Evolutionary conservation across 2,888 invertebrate genomes (phyloP).

Genomic region (Imbricaverruca yamaguchii): DNA sequence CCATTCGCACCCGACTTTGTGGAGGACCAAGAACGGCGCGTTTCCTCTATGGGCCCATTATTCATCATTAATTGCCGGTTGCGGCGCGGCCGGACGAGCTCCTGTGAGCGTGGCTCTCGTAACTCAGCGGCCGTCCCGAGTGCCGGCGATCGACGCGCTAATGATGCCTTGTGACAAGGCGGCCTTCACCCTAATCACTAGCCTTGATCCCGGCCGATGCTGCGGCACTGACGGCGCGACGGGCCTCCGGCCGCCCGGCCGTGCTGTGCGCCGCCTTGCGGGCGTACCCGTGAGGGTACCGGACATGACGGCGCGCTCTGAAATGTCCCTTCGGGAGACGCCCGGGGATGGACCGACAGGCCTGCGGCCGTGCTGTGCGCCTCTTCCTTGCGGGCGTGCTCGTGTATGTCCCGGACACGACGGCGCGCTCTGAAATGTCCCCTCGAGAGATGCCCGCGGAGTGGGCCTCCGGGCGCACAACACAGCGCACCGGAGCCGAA

Average conservation of each 20-base stretch:
- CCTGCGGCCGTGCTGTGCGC: too few species aligned
- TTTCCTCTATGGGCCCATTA: not conserved
- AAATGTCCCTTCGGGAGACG: not conserved
- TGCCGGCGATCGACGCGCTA: not conserved
- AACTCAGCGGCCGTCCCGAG: not conserved
- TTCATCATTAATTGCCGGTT: constrained; percentile 1
- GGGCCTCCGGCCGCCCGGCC: not conserved
- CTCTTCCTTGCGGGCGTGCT: too few species aligned
- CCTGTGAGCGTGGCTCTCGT: not conserved
- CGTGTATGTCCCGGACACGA: too few species aligned
- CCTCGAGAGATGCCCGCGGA: too few species aligned
- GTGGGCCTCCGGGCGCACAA: too few species aligned
- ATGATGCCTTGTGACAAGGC: constrained; percentile 11
- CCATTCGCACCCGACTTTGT: too few species aligned
- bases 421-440: not conserved
- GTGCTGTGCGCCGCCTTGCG: not conserved
- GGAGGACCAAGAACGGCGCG: not conserved
- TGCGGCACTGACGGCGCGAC: not conserved
- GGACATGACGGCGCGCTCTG: not conserved
- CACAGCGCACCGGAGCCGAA: not conserved
- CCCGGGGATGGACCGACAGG: not conserved
- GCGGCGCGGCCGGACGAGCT: not conserved
- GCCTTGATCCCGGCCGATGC: not conserved
- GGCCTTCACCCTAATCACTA: constrained; percentile 14
- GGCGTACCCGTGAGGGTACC: not conserved